phyloP scores from a whole-genome alignment of 1,140 invertebrate species.

The Drosophila tropicalis region DNA sequence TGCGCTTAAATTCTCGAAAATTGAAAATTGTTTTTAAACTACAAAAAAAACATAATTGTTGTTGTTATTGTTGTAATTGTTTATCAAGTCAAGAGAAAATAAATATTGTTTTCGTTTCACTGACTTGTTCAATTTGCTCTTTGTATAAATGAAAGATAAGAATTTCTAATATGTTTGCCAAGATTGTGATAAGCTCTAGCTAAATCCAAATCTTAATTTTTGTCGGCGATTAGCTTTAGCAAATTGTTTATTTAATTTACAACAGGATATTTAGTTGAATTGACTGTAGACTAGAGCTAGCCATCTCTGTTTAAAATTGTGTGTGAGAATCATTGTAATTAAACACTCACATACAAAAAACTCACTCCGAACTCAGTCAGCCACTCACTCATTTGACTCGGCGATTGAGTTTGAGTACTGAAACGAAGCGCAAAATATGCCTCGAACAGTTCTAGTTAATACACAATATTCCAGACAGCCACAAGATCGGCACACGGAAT shows the following conservation, averaged over 20 bases:
- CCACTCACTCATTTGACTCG: background rate
- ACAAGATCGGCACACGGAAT: slow-evolving; percentile 6
- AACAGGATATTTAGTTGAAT: background rate
- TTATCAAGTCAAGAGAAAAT: too few species aligned
- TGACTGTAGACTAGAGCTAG: background rate
- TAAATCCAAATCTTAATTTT: background rate
- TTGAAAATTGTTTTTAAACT: too few species aligned
- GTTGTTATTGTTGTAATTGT: too few species aligned
- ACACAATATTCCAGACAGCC: slow-evolving; percentile 10
- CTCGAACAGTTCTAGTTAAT: slow-evolving; percentile 12
- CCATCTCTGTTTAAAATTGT: background rate
- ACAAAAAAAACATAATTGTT: too few species aligned
- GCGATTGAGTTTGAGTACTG: background rate
- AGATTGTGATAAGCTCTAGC: background rate
- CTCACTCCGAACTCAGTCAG: background rate
- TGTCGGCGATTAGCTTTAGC: background rate
- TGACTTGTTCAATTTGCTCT: background rate
- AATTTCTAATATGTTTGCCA: background rate
- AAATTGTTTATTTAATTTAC: background rate
- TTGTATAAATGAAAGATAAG: background rate
- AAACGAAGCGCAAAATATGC: background rate
- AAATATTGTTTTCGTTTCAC: background rate
- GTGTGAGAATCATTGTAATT: background rate
- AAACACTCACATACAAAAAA: background rate
- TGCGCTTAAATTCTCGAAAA: too few species aligned